These are phyloP conservation scores for Desoria tigrina DNA, from an alignment of 2,888 invertebrate genomes.

Conservation along the genomic window DNA sequence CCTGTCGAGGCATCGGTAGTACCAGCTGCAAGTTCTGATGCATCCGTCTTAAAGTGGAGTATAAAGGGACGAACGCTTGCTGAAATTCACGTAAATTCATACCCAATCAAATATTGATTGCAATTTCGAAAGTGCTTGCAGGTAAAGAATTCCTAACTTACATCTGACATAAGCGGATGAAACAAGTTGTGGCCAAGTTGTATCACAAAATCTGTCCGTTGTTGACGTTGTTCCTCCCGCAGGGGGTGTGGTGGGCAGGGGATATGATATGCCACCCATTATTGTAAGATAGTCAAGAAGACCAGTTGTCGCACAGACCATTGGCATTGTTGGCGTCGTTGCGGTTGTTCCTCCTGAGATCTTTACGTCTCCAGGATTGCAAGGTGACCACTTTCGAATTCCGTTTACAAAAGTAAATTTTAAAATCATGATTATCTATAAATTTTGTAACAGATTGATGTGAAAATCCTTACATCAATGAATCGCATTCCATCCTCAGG, in stretches of 20 bases:
- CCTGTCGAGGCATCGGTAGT: slow-evolving; percentile 39
- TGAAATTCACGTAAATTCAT: too few species aligned
- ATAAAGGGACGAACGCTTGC: slow-evolving; percentile 79
- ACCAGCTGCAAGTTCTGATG: slow-evolving; percentile 57
- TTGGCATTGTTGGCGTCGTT: slow-evolving; percentile 6
- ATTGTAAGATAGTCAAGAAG: slow-evolving; percentile 39
- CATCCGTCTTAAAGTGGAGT: slow-evolving; percentile 74
- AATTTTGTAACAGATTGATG: too few species aligned
- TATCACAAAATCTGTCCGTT: slow-evolving; percentile 49
- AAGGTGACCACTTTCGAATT: slow-evolving; percentile 49
- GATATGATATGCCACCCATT: slow-evolving; percentile 1
- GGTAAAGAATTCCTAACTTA: too few species aligned
- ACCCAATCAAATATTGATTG: slow-evolving; percentile 53
- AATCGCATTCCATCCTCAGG: slow-evolving; percentile 75
- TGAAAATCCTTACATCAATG: slow-evolving; percentile 58
- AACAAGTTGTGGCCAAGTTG: slow-evolving; percentile 20
- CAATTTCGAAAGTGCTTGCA: too few species aligned
- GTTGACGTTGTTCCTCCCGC: slow-evolving; percentile 28
- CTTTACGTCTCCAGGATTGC: slow-evolving; percentile 34
- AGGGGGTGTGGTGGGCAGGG: background rate
- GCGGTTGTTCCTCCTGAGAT: slow-evolving; percentile 29
- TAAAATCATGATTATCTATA: background rate
- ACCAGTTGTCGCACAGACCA: slow-evolving; percentile 8
- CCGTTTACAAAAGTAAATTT: too few species aligned
- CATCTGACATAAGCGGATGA: slow-evolving; percentile 37